These are phyloP conservation scores for Python bivittatus DNA, from an alignment of 2,113 vertebrate species.

Conservation along the genomic window DNA sequence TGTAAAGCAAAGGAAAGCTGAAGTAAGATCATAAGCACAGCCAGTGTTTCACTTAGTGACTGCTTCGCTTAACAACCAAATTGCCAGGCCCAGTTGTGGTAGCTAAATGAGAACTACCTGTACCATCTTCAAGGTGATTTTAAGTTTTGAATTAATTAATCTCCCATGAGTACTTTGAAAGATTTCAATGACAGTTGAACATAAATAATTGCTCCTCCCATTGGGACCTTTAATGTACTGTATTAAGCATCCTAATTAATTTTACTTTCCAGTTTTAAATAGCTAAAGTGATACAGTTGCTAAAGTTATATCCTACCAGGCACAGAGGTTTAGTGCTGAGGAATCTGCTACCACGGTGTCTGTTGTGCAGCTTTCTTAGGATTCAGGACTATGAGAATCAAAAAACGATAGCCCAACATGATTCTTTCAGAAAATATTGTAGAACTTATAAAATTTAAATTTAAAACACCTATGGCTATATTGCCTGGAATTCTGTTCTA, in stretches of 20 bases:
- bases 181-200: constrained; percentile 5
- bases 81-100: background rate
- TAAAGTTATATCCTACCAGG: background rate
- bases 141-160: constrained; percentile 25
- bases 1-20: background rate
- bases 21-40: background rate
- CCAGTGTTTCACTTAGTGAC: background rate
- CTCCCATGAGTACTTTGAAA: constrained; percentile 11
- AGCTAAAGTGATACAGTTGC: background rate
- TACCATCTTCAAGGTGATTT: background rate
- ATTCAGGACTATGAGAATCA: background rate
- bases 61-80: background rate
- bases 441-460: background rate
- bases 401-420: background rate
- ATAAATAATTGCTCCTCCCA: background rate
- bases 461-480: background rate
- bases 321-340: background rate
- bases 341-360: background rate
- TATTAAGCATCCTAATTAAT: background rate
- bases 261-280: background rate
- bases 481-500: background rate
- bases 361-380: background rate
- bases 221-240: background rate
- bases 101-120: background rate
- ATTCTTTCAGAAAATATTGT: background rate